A percentile compares a stretch with the other conserved stretches of the same genome.
Evolutionary conservation across 2,888 invertebrate genomes (phyloP).

Genomic region (Beris morrisii): DNA sequence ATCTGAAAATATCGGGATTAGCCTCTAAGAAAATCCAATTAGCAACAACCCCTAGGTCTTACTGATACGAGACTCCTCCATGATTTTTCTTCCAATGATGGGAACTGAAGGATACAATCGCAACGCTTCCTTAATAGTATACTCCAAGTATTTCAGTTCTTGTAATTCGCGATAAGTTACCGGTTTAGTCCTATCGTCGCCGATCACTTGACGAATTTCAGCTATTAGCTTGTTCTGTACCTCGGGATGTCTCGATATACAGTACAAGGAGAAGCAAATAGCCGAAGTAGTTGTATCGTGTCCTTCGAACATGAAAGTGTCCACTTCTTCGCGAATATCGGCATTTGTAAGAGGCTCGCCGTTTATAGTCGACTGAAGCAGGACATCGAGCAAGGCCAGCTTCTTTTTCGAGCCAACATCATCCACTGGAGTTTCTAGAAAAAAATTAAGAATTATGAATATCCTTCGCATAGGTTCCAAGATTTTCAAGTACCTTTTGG

Average conservation of each 20-base stretch:
- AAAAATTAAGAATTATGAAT: no score
- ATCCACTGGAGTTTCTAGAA: conserved; percentile 4
- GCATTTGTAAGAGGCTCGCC: conserved; percentile 61
- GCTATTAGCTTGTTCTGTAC: conserved; percentile 47
- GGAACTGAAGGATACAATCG: conserved; percentile 68
- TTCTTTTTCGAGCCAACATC: conserved; percentile 61
- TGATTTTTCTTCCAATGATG: conserved; percentile 61
- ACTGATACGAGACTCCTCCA: conserved; percentile 61
- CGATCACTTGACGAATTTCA: conserved; percentile 46
- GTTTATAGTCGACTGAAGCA: conserved; percentile 62
- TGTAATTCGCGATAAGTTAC: conserved; percentile 44
- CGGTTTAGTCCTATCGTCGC: conserved; percentile 41
- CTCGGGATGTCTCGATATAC: conserved; percentile 46
- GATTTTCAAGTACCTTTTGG: not conserved
- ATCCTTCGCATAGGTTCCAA: no score
- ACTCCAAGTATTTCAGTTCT: conserved; percentile 58
- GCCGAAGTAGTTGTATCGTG: conserved; percentile 52
- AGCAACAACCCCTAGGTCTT: conserved; percentile 46
- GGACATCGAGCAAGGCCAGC: conserved; percentile 66
- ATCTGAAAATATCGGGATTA: conserved; percentile 40
- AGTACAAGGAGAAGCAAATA: conserved; percentile 46
- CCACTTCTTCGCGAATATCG: conserved; percentile 68
- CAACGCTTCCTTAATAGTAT: conserved; percentile 68
- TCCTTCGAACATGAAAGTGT: conserved; percentile 71
- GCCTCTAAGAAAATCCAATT: no score